Base-by-base conservation (phyloP, 2,113 vertebrate species). In the Poicephalus meyeri region DNA sequence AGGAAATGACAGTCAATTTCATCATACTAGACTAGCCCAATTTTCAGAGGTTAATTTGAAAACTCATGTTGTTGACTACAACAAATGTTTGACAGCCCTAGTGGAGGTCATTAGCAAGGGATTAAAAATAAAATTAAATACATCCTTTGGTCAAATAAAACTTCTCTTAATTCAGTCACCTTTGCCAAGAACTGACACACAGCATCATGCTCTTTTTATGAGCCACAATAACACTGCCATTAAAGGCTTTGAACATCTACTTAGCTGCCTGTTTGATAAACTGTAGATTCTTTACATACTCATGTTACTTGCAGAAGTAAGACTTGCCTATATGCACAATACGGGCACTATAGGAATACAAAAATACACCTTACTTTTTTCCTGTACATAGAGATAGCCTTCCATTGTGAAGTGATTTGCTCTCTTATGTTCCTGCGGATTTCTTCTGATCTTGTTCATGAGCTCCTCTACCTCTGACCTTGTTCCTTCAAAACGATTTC, bases 381-480 rank as follows among this genome's bases (percentile, higher is more conserved):
- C 99, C 94, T 99, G 99, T 24, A 99, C 98, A 31, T 99, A 99
- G 86, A 99, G 98, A 96, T 99, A 99, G 71, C 99, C 99, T 97
- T 99, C 99, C 42, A 98, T 99, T 0, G 99, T 99, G 96, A 99
- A 99, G 23, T 98, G 96, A 91, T 99, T 99, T 55, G 98, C 99
- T 95, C 99, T 98, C 91, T 98, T 98, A 92, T 99, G 99, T 19
- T 99, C 99, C 77, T 98, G 98, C n/a, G 99, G 99, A 37, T 98
- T 97, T 82, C 98, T 98, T 85, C 97, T 98, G 94, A 99, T 99
- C 97, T 99, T 99, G 91, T 99, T 99, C 99, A 99, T 99, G 55
- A 99, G 98, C 25, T 99, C 99, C 65, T 98, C 97, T 72, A 99
- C 99, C 93, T 99, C 99, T 15, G 99, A 99, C 37, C 99, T 98